phyloP scores from a whole-genome alignment of 2,888 invertebrate species.

The Sclerodermus sp. region DNA sequence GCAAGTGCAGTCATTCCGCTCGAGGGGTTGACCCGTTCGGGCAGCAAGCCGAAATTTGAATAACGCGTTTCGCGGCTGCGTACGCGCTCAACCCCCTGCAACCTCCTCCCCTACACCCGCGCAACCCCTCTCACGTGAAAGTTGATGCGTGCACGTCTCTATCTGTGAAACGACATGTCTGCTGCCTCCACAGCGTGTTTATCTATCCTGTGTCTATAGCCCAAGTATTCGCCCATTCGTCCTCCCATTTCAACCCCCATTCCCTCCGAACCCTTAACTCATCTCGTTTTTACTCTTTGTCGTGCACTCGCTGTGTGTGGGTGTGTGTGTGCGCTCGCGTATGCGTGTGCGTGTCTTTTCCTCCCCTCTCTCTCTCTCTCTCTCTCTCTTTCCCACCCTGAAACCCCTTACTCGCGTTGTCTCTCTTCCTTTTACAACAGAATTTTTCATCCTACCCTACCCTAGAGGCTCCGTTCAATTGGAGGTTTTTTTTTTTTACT shows the following conservation, averaged over 20 bases:
- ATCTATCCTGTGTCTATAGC: no score
- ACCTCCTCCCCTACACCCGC: background rate
- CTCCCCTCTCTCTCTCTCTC: no score
- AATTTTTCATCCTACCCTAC: no score
- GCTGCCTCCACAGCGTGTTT: no score
- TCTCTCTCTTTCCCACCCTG: no score
- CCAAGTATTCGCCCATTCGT: no score
- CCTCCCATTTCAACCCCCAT: no score
- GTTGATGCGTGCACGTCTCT: background rate
- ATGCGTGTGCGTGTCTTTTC: background rate
- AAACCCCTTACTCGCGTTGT: no score
- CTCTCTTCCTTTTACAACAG: no score
- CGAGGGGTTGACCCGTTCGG: conserved; percentile 12
- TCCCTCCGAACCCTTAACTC: background rate
- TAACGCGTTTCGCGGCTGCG: conserved; percentile 22
- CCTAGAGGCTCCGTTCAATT: no score
- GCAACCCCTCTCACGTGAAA: background rate
- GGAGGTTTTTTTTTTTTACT: no score
- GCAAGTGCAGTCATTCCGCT: conserved; percentile 21
- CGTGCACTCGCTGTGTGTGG: background rate
- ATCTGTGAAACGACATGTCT: background rate
- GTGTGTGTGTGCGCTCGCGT: no score
- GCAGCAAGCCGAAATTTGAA: conserved; percentile 24
- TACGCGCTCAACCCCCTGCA: background rate
- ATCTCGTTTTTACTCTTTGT: background rate